These are phyloP conservation scores for Onthophagus sagittarius DNA, from an alignment of 2,888 invertebrate species.

Conservation along the genomic window DNA sequence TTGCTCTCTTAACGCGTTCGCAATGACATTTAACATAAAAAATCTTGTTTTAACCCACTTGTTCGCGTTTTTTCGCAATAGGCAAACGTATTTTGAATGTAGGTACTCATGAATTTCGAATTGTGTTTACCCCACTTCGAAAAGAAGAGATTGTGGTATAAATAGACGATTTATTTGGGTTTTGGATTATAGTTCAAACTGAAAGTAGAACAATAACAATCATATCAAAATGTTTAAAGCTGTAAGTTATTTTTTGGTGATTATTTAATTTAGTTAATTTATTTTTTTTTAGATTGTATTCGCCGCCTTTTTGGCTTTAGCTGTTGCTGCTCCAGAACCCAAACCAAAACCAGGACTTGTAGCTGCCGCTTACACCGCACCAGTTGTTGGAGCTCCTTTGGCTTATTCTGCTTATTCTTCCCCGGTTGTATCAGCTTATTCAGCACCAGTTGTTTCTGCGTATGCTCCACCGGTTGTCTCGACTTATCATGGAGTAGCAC, in stretches of 20 bases:
- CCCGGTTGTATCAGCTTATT: conserved; percentile 9
- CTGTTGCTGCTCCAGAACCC: conserved; percentile 45
- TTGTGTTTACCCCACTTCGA: background rate
- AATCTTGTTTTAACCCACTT: background rate
- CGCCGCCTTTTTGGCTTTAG: conserved; percentile 50
- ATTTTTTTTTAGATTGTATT: conserved; percentile 43
- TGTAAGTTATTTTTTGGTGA: conserved; percentile 10
- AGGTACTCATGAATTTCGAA: background rate
- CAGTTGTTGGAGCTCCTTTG: conserved; percentile 18
- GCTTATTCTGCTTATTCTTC: conserved; percentile 11
- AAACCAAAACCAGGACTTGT: conserved; percentile 32
- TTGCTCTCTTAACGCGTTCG: background rate
- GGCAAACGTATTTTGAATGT: background rate
- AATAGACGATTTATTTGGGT: background rate
- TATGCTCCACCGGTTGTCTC: conserved; percentile 17
- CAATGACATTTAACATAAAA: background rate
- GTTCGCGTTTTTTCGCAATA: background rate
- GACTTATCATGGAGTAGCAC: conserved; percentile 24
- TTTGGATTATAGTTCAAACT: background rate
- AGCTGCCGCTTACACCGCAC: conserved; percentile 43
- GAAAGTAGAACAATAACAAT: conserved; percentile 17
- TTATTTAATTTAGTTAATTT: conserved; percentile 21
- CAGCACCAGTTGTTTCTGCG: conserved; percentile 20
- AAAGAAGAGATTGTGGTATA: background rate
- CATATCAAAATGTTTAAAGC: conserved; percentile 20